Evolutionary conservation across 2,888 invertebrate genomes (phyloP).

Genomic region (Lycaena phlaeas): DNA sequence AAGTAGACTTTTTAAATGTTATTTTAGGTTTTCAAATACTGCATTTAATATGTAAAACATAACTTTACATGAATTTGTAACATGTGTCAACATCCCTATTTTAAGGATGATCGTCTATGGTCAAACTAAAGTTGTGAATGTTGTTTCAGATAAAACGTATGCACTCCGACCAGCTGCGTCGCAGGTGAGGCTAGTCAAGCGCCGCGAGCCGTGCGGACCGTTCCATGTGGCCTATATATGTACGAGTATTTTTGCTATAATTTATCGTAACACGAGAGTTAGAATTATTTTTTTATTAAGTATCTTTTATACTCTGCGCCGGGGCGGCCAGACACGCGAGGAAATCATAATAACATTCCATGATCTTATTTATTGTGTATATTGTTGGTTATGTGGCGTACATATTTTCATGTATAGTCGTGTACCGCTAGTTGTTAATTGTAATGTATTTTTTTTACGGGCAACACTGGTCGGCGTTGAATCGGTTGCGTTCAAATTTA

Average conservation of each 20-base stretch:
- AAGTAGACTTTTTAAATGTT: too few relatives aligned
- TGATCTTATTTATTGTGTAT: conserved; percentile 72
- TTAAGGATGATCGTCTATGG: background rate
- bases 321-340: conserved; percentile 35
- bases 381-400: conserved; percentile 56
- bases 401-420: conserved; percentile 66
- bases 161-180: conserved; percentile 3
- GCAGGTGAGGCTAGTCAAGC: conserved; percentile 8
- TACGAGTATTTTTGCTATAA: conserved; percentile 72
- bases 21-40: too few relatives aligned
- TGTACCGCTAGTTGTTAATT: conserved; percentile 45
- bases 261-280: conserved; percentile 54
- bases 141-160: conserved; percentile 1
- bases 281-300: conserved; percentile 56
- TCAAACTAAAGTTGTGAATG: background rate
- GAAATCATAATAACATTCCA: conserved; percentile 67
- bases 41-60: too few relatives aligned
- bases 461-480: background rate
- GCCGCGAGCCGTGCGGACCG: conserved; percentile 5
- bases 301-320: conserved; percentile 27
- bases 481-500: background rate
- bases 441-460: background rate
- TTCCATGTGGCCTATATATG: conserved; percentile 30
- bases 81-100: too few relatives aligned
- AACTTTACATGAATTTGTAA: too few relatives aligned